Base-by-base conservation (phyloP, 2,888 invertebrate species). In the Hirtodrosophila duncani region DNA sequence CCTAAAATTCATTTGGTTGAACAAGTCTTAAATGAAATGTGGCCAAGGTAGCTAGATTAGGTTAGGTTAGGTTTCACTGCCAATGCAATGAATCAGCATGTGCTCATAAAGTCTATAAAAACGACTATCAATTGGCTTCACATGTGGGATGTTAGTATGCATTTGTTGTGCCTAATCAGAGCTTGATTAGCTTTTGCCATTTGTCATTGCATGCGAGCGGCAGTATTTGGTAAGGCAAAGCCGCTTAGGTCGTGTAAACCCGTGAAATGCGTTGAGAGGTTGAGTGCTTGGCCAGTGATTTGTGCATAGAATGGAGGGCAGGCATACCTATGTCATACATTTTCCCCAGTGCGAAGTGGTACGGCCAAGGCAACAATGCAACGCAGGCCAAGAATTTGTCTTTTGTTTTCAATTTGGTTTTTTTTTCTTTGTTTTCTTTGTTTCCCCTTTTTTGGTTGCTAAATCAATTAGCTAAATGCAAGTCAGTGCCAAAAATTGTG, bases 401-500 rank as follows among this genome's bases (percentile, higher is more conserved):
- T 21, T 11, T 13, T 33, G 26, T 16, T n/a, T 2, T 26, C 33
- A 14, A 27, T 9, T 23, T 23, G 26, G 11, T 21, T 24, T 16
- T 51, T 51, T 51, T 52, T 51, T 53, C 50, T 37, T 52, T 51
- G 50, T 30, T 30, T 38, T 10, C 52, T 21, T n/a, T 17, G 5
- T 17, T 14, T n/a, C n/a, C 16, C 13, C 30, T 1, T 16, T 3
- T 9, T 20, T 59, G 51, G 39, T 43, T 49, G 56, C 59, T 80
- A 67, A 77, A 80, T 81, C 80, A 79, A 77, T 77, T 77, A 81
- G 82, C 60, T 59, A 77, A 79, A 52, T 75, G 65, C 58, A 60
- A 56, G 55, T 50, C 72, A 71, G 71, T 81, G 82, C 82, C 82
- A 81, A 79, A 63, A 53, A 34, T 42, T 63, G 63, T 26, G 77